Evolutionary conservation across 1,140 invertebrate species (phyloP).

Genomic region (Drosophila truncata): DNA sequence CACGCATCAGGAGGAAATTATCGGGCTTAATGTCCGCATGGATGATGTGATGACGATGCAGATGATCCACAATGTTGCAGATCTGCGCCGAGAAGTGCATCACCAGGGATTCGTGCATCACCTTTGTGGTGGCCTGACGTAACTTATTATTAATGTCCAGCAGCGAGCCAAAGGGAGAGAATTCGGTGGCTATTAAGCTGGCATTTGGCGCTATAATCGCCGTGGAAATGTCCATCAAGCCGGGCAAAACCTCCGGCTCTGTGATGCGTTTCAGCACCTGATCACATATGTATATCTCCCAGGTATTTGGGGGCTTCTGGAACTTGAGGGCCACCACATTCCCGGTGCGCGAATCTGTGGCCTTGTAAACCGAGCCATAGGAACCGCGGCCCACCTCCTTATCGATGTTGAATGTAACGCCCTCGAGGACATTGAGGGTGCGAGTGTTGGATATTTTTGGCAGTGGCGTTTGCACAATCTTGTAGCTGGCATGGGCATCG

Average conservation of each 20-base stretch:
- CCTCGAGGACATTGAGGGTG: slow-evolving; percentile 86
- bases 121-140: slow-evolving; percentile 89
- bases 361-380: slow-evolving; percentile 90
- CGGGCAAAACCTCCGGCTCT: slow-evolving; percentile 85
- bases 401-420: slow-evolving; percentile 88
- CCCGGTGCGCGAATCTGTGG: slow-evolving; percentile 86
- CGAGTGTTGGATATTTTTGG: slow-evolving; percentile 86
- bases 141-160: slow-evolving; percentile 92
- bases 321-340: slow-evolving; percentile 90
- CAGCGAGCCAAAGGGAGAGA: slow-evolving; percentile 92
- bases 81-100: slow-evolving; percentile 95
- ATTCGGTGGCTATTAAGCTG: slow-evolving; percentile 93
- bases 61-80: slow-evolving; percentile 93
- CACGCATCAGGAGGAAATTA: slow-evolving; percentile 94
- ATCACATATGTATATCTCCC: slow-evolving; percentile 93
- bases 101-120: slow-evolving; percentile 90
- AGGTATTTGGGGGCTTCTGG: slow-evolving; percentile 92
- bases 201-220: slow-evolving; percentile 91
- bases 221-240: slow-evolving; percentile 89
- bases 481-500: slow-evolving; percentile 75
- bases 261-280: slow-evolving; percentile 86
- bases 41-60: slow-evolving; percentile 96
- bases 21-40: slow-evolving; percentile 99
- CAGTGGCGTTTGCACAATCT: slow-evolving; percentile 78
- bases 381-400: slow-evolving; percentile 92